Evolutionary conservation across 2,797 vertebrate species (phyloP).

Genomic region (Mallotus villosus): DNA sequence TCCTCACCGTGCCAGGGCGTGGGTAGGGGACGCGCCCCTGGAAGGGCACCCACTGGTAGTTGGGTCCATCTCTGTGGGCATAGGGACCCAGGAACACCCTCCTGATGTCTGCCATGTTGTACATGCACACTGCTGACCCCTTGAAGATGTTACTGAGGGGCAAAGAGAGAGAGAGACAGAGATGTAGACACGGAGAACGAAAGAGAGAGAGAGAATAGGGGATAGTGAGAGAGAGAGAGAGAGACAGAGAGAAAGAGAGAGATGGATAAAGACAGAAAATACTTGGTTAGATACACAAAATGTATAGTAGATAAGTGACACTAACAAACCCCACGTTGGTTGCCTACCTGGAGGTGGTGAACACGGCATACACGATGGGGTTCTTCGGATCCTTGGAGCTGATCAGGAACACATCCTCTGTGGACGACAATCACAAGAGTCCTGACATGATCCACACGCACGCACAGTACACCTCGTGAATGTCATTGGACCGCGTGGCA

Average conservation of each 20-base stretch:
- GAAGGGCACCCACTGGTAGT: conserved; percentile 97
- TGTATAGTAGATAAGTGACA: no score
- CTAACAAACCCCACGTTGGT: background rate
- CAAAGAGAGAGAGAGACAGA: conserved; percentile 11
- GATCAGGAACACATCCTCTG: conserved; percentile 86
- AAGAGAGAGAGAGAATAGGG: no score
- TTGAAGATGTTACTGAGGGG: conserved; percentile 92
- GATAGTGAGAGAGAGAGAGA: background rate
- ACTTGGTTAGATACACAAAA: background rate
- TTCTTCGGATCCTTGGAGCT: conserved; percentile 97
- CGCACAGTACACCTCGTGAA: background rate
- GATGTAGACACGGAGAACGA: background rate
- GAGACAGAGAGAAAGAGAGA: no score
- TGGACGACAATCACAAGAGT: conserved; percentile 18
- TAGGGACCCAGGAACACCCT: conserved; percentile 96
- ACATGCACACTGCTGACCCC: conserved; percentile 96
- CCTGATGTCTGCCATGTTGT: conserved; percentile 94
- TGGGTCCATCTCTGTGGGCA: conserved; percentile 94
- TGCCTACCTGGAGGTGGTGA: conserved; percentile 94
- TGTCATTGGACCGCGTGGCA: background rate
- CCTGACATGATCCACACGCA: background rate
- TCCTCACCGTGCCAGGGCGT: conserved; percentile 93
- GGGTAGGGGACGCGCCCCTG: conserved; percentile 96
- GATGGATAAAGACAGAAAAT: background rate
- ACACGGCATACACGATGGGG: conserved; percentile 92